phyloP scores from a whole-genome alignment of 2,113 vertebrate genomes.

The Ranitomeya imitator region DNA sequence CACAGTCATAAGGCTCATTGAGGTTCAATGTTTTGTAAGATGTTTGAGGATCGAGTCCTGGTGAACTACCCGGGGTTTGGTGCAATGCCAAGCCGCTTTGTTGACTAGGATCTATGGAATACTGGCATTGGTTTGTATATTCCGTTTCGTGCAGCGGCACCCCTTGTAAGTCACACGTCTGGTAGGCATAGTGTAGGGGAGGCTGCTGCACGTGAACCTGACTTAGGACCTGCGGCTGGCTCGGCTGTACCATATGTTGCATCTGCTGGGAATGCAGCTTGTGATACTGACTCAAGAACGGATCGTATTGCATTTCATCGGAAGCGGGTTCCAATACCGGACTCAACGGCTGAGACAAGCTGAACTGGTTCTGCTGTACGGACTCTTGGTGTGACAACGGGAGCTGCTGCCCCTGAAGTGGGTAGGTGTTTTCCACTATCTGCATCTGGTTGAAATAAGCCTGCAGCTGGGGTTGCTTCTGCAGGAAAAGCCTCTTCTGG shows the following conservation, averaged over 20 bases:
- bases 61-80: constrained; percentile 62
- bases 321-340: constrained; percentile 76
- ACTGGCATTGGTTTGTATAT: constrained; percentile 75
- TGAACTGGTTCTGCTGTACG: constrained; percentile 63
- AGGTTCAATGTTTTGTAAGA: constrained; percentile 75
- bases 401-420: constrained; percentile 67
- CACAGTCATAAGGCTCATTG: constrained; percentile 86
- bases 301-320: constrained; percentile 73
- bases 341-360: constrained; percentile 74
- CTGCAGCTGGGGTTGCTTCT: constrained; percentile 93
- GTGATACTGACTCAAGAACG: constrained; percentile 73
- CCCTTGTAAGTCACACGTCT: constrained; percentile 72
- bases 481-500: constrained; percentile 93
- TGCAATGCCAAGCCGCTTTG: constrained; percentile 51
- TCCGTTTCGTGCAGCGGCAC: constrained; percentile 66
- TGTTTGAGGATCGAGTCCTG: constrained; percentile 61
- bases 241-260: constrained; percentile 65
- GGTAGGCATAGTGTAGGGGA: constrained; percentile 76
- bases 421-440: constrained; percentile 86
- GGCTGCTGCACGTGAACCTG: constrained; percentile 65
- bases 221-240: constrained; percentile 61
- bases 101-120: constrained; percentile 72
- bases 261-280: constrained; percentile 76
- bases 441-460: constrained; percentile 98
- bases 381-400: constrained; percentile 69